Base-by-base conservation (phyloP, 2,888 invertebrate species). In the Oegoconia quadripuncta region DNA sequence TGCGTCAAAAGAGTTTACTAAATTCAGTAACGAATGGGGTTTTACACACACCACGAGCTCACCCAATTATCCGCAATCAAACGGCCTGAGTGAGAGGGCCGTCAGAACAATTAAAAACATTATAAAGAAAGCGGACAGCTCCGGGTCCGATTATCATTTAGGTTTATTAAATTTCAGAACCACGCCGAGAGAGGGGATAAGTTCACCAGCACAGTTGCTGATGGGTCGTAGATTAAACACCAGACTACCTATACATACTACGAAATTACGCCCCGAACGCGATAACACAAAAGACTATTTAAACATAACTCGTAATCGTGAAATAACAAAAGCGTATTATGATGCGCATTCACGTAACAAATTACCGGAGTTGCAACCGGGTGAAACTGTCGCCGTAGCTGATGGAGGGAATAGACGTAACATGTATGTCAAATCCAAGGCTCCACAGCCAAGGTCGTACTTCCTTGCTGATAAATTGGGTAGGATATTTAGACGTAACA, bases 81-180 rank as follows among this genome's bases (percentile, higher is more conserved):
- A 45, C 16, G 48, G 48, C 2, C 13, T 26, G 12, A 46, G 46
- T 25, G 46, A 49, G 11, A 13, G 39, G 13, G 25, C 29, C 9
- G 44, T 49, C 1, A 31, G 26, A 11, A 44, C 42, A 1, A 27
- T 46, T 12, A 49, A 46, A 37, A 26, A 34, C 14, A 38, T 44
- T 0, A 5, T 49, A 14, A 41, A 17, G 6, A 47, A 47, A 32
- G 37, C 37, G 1, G 16, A 37, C 1, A 14, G 25, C 2, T 34
- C 39, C 0, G 34, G 39, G n/a, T n/a, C n/a, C n/a, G n/a, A n/a
- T n/a, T n/a, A n/a, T n/a, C n/a, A 35, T 14, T 17, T 28, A 7
- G 35, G 35, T 6, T 11, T 35, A 4, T 28, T 35, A 20, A 35
- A 27, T 14, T 20, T 13, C 17, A 27, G 35, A 20, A 15, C 20